Evolutionary conservation across 2,113 vertebrate genomes (phyloP), one percentile per base, ranked within the genome.

Genomic region (Corythaeola cristata): DNA sequence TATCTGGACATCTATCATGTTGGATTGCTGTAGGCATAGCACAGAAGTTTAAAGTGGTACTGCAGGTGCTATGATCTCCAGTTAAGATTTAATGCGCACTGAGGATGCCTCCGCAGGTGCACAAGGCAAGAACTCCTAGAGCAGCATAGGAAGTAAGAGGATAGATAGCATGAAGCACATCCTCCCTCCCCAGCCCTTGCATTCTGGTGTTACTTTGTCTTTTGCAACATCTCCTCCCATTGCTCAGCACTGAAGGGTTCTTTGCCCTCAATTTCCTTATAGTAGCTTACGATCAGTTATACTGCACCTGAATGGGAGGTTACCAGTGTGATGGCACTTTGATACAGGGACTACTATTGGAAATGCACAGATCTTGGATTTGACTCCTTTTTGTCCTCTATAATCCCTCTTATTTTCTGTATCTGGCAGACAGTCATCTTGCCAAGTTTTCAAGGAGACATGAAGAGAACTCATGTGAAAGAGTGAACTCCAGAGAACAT

Each of bases 161-260:
- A 69, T 1, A 28, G 52, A 21, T 0, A 83, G 67, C 50, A 53
- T 0, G 0, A 44, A 22, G 49, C 2, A 7, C 11, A 7, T 17
- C 19, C 17, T 67, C n/a, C 60, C 39, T 44, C 23, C 26, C 32
- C 35, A 60, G 0, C 12, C 35, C 39, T 20, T 20, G 17, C 39
- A 10, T 30, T 33, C 71, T 4, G 64, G 12, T 12, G 13, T 15
- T n/a, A 5, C 8, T 83, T 52, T 49, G 44, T 3, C 17, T 85
- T 64, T n/a, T 26, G 49, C 49, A 86, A 8, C 67, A 59, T 35
- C 5, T 14, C 56, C 50, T 64, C 44, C 15, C 47, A 0, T 33
- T 26, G 41, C 85, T 67, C 89, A 60, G 85, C 80, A 32, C 52
- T 7, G 12, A 20, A 22, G 32, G 45, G 22, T 12, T 66, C 44